These are phyloP conservation scores for Galerucella calmariensis DNA, from an alignment of 2,888 invertebrate genomes.

Conservation along the genomic window DNA sequence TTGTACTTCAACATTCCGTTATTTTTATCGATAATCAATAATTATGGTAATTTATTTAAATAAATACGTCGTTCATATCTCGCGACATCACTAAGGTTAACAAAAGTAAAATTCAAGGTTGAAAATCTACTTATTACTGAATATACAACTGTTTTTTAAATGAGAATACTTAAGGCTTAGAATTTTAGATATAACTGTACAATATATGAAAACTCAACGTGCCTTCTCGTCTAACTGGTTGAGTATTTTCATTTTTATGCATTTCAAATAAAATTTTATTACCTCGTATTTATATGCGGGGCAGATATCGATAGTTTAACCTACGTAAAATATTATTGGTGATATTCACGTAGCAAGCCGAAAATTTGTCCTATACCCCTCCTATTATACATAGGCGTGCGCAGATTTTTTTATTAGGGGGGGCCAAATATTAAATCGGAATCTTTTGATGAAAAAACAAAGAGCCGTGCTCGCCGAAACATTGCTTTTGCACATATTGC, in stretches of 20 bases:
- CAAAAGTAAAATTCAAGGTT: constrained; percentile 23
- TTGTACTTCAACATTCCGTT: neutral
- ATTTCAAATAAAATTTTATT: constrained; percentile 9
- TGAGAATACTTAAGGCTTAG: neutral
- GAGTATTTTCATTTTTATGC: constrained; percentile 3
- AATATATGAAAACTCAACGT: constrained; percentile 6
- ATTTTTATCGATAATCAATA: neutral
- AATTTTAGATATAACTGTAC: constrained; percentile 8
- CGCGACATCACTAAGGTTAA: constrained; percentile 14
- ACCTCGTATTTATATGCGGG: neutral
- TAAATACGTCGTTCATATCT: neutral
- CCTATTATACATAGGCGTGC: too few species aligned
- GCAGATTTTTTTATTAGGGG: too few species aligned
- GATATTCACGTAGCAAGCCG: too few species aligned
- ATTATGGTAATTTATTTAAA: constrained; percentile 4
- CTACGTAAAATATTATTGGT: too few species aligned
- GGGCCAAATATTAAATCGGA: too few species aligned
- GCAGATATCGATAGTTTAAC: neutral
- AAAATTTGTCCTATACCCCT: too few species aligned
- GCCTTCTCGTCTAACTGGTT: constrained; percentile 15
- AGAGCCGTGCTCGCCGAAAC: too few species aligned
- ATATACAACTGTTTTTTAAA: neutral
- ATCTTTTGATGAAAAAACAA: too few species aligned
- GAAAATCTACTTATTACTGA: neutral
- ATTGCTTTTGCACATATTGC: too few species aligned